Base-by-base conservation (phyloP, 2,113 vertebrate species). In the Cettia cetti region DNA sequence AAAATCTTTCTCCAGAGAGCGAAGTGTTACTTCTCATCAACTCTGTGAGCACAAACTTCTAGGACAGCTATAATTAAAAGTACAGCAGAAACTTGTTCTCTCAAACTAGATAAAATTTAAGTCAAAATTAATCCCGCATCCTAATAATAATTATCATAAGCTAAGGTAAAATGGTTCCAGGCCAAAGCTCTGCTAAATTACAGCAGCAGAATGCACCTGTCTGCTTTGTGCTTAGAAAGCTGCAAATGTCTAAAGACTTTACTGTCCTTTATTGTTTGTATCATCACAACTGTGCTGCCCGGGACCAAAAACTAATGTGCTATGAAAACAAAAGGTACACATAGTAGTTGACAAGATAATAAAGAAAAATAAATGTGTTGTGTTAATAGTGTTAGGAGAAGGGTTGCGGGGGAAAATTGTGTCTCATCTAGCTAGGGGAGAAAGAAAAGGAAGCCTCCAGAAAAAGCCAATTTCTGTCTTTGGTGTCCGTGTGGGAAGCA, bases 181-280 rank as follows among this genome's bases (percentile, higher is more conserved):
- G 15, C 2, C 60, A 78, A 15, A 50, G 12, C 19, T 82, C 26
- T 63, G 23, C 15, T 78, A 39, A 57, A 11, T n/a, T 60, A 21
- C 11, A 0, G 1, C 27, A 71, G 42, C 0, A 3, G 40, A 39
- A 23, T 52, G 30, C 11, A 45, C 6, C 16, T 66, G 6, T 45
- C 27, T 82, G 50, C 12, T n/a, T 70, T 54, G 19, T n/a, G 39
- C 33, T 77, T 54, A 37, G 56, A 63, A 82, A 71, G 6, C 9
- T 82, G 47, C 28, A 78, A 78, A 78, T 37, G 7, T 33, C 35
- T 59, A 5, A 63, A 87, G 35, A 74, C 4, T 22, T 89, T 39
- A 7, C 13, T 75, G 47, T 14, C 21, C 1, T 87, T 91, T 50
- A 15, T 39, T 26, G 6, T 61, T 84, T 79, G 11, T 47, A 20